Conservation (phyloP, 2,888 invertebrate genomes). For the Chaitophorus viminalis region DNA sequence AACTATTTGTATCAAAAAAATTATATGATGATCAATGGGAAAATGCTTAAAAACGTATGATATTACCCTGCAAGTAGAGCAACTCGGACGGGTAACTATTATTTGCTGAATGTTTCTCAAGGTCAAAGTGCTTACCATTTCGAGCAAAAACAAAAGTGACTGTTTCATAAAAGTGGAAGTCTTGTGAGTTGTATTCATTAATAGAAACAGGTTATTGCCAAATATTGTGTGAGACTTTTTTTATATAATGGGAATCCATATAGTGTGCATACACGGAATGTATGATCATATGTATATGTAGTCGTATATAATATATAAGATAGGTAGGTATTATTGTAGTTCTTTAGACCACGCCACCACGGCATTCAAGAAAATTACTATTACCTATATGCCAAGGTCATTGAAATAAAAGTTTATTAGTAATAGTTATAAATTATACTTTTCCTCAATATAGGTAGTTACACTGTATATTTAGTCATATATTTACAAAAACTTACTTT, state of each 20-base stretch:
- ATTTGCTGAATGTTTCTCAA: not conserved
- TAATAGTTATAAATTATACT: not conserved
- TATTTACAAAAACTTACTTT: not conserved
- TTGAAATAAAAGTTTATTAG: not conserved
- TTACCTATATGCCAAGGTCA: constrained; percentile 27
- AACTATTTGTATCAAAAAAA: no score
- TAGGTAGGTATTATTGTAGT: not conserved
- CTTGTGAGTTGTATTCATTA: not conserved
- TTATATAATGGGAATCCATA: constrained; percentile 6
- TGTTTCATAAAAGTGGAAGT: constrained; percentile 36
- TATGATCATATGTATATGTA: no score
- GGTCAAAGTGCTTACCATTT: not conserved
- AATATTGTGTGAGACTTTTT: constrained; percentile 13
- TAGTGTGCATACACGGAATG: no score
- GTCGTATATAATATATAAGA: not conserved
- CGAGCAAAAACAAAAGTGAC: not conserved
- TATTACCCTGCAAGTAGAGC: no score
- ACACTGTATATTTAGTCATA: no score
- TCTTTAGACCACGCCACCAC: constrained; percentile 17
- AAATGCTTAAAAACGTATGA: no score
- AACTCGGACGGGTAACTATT: no score
- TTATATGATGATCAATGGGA: no score
- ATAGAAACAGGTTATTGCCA: constrained; percentile 23
- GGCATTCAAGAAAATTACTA: constrained; percentile 27
- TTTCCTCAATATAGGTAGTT: not conserved